Evolutionary conservation across 2,888 invertebrate genomes (phyloP).

Genomic region (Acronicta psi): DNA sequence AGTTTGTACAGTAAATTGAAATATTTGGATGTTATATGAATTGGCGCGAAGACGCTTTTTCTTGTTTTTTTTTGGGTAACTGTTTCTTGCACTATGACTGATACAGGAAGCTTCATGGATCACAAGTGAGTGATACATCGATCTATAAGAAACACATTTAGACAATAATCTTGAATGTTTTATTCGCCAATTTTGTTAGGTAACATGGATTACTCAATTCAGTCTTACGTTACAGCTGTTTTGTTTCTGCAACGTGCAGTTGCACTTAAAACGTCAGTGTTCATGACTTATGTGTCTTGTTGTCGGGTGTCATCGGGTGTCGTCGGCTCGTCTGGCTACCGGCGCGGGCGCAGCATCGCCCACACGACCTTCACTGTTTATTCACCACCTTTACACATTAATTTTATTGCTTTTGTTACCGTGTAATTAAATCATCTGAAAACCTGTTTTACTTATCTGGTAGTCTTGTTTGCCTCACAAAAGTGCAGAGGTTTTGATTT

Average conservation of each 20-base stretch:
- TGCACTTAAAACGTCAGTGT: conserved; percentile 79
- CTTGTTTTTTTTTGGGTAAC: no score
- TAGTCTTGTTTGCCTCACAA: conserved; percentile 16
- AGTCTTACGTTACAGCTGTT: conserved; percentile 32
- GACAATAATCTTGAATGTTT: neutral
- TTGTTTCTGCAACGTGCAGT: conserved; percentile 55
- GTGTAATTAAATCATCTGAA: conserved; percentile 43
- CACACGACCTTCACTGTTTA: conserved; percentile 56
- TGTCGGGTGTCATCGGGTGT: conserved; percentile 61
- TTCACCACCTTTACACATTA: conserved; percentile 41
- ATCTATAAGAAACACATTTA: rapidly evolving
- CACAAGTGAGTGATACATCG: no score
- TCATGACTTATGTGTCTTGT: conserved; percentile 56
- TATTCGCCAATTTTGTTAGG: neutral
- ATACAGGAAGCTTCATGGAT: no score
- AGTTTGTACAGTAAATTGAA: no score
- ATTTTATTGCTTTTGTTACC: conserved; percentile 46
- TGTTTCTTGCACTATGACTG: no score
- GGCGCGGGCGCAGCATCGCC: conserved; percentile 67
- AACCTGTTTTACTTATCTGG: conserved; percentile 40
- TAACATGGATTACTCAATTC: conserved; percentile 39
- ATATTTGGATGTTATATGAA: no score
- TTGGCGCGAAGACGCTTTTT: no score
- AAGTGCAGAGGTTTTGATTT: conserved; percentile 4
- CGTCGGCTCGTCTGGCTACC: conserved; percentile 67